Conservation (phyloP, 1,140 invertebrate species). For the Procambarus clarkii region DNA sequence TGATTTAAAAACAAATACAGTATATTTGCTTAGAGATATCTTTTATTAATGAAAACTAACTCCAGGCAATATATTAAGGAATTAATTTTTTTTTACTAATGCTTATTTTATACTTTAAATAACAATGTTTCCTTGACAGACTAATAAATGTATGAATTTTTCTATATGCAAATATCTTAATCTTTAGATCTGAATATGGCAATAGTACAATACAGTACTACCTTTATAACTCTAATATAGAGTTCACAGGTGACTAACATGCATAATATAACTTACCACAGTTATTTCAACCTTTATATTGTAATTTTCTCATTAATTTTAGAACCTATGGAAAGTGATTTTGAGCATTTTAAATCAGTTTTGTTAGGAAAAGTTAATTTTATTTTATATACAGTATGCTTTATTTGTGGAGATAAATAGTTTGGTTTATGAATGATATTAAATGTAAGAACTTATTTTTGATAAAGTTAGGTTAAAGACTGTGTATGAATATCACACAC, state of each 20-base stretch:
- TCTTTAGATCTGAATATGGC: neutral
- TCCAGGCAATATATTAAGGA: constrained; percentile 13
- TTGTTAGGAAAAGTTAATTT: too few relatives aligned
- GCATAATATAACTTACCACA: neutral
- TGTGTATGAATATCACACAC: neutral
- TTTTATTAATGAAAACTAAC: constrained; percentile 56
- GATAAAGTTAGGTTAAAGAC: neutral
- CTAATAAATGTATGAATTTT: constrained; percentile 56
- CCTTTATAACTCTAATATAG: neutral
- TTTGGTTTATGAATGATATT: neutral
- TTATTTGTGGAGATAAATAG: neutral
- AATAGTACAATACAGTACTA: neutral
- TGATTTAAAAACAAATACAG: constrained; percentile 60
- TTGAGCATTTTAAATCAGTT: too few relatives aligned
- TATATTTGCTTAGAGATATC: constrained; percentile 65
- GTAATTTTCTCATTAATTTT: neutral
- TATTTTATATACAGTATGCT: neutral
- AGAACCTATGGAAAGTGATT: neutral
- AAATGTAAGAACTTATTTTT: neutral
- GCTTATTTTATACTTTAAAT: constrained; percentile 53
- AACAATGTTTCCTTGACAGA: constrained; percentile 52
- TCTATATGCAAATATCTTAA: constrained; percentile 27
- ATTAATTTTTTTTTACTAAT: constrained; percentile 50
- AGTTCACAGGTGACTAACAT: neutral
- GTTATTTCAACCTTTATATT: neutral